Base-by-base conservation (phyloP, 2,113 vertebrate genomes). In the Morone saxatilis region DNA sequence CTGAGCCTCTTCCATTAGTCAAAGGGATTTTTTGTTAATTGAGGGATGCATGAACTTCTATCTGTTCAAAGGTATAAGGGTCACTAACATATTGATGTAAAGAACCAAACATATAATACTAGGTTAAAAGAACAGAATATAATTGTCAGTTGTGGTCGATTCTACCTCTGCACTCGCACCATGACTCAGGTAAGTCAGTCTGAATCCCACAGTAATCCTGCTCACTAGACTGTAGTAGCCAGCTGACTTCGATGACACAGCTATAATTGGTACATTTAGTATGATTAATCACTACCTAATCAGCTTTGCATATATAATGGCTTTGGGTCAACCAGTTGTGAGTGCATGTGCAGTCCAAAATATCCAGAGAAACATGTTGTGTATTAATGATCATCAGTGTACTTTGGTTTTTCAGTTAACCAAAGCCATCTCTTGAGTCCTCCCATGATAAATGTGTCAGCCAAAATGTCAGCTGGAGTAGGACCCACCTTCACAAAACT, bases 251-350 rank as follows among this genome's bases (percentile, higher is more conserved):
- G 19, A 36, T 79, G 90, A 78, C 86, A 72, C 41, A 36, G 72
- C 76, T 59, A 13, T 88, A 89, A 92, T 84, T 88, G 69, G 65
- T 60, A 85, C 76, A 75, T 86, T 89, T 83, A 80, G 70, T 63
- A 41, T 85, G 87, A 92, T 90, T 86, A 89, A 92, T 92, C 63
- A 31, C 78, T 54, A 45, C 73, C 50, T 84, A 78, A 85, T 88
- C 69, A 66, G 57, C 89, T 92, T 88, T 78, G 81, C 83, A 88
- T 90, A 79, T 53, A 48, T 82, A 85, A 88, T 85, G 65, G 65
- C n/a, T 78, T 69, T 43, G 62, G 81, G 72, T 87, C 84, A 80
- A 67, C 31, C 71, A 41, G 47, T 71, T 71, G 71, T 50, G 63
- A 74, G 53, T 7, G n/a, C 0, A 11, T 43, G 38, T 45, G 71